These are phyloP conservation scores for Tauraco erythrolophus DNA, from an alignment of 2,113 vertebrate genomes.

Conservation along the genomic window DNA sequence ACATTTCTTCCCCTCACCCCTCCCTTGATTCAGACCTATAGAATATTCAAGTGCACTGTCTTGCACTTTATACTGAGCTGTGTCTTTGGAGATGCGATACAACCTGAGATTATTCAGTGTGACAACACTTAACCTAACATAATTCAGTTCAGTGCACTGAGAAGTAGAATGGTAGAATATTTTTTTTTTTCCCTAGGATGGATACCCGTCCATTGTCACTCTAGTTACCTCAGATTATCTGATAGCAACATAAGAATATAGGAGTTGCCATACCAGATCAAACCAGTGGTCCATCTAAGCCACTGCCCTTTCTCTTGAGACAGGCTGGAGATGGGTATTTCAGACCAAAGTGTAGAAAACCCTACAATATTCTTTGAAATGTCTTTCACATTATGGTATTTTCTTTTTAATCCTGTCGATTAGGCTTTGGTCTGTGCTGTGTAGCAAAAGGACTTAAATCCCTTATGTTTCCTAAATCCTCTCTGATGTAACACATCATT, in stretches of 20 bases:
- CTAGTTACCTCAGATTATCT: not conserved
- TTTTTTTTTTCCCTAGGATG: constrained; percentile 26
- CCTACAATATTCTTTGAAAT: not conserved
- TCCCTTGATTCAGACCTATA: not conserved
- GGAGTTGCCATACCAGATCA: constrained; percentile 17
- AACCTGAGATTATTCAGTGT: constrained; percentile 58
- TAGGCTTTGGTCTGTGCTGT: not conserved
- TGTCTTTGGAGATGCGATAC: constrained; percentile 29
- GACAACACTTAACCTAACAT: constrained; percentile 64
- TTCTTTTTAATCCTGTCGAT: not conserved
- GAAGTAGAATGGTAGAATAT: constrained; percentile 15
- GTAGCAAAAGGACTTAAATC: not conserved
- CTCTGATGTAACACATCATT: constrained; percentile 7
- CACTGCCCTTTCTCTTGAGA: not conserved
- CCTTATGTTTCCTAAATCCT: not conserved
- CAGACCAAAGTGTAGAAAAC: not conserved
- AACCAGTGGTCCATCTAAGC: not conserved
- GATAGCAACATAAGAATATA: constrained; percentile 18
- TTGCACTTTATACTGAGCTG: not conserved
- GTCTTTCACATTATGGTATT: not conserved
- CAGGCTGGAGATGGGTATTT: not conserved
- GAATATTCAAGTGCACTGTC: not conserved
- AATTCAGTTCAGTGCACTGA: constrained; percentile 60
- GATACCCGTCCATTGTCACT: constrained; percentile 41
- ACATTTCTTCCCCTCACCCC: not conserved